Evolutionary conservation across 2,888 invertebrate species (phyloP).

Genomic region (Philereme vetulata): DNA sequence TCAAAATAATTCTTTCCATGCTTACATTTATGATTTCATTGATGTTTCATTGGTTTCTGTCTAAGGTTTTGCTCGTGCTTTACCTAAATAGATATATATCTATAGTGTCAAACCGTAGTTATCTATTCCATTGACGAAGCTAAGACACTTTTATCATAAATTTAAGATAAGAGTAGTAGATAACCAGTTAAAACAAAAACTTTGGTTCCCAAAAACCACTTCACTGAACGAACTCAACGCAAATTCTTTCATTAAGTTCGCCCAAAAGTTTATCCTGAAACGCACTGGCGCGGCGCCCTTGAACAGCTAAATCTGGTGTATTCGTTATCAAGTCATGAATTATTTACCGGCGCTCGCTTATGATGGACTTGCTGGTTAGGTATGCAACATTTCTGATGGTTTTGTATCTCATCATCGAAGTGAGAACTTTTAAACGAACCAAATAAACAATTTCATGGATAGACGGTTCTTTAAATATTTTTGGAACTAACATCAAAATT

Average conservation of each 20-base stretch:
- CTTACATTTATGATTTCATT: too few species aligned
- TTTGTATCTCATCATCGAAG: conserved; percentile 2
- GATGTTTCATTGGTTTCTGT: too few species aligned
- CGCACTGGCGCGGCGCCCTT: conserved; percentile 47
- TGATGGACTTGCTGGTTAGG: conserved; percentile 41
- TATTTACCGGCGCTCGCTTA: conserved; percentile 51
- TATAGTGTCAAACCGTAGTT: too few species aligned
- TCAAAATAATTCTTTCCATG: too few species aligned
- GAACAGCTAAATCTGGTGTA: conserved; percentile 52
- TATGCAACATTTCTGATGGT: conserved; percentile 32
- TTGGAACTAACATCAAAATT: too few species aligned
- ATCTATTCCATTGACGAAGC: too few species aligned
- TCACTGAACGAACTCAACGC: conserved; percentile 19
- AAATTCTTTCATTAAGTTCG: conserved; percentile 27
- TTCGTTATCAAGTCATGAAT: conserved; percentile 64
- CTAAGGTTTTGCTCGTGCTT: too few species aligned
- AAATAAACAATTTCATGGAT: background rate
- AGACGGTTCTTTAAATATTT: too few species aligned
- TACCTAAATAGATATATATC: too few species aligned
- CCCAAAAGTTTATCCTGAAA: conserved; percentile 36
- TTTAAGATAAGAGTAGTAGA: too few species aligned
- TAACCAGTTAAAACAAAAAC: conserved; percentile 9
- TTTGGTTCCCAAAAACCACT: conserved; percentile 18
- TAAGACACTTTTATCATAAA: too few species aligned
- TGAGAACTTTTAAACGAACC: background rate